These are phyloP conservation scores for Melipona beecheii DNA, from an alignment of 2,888 invertebrate genomes.

Conservation along the genomic window DNA sequence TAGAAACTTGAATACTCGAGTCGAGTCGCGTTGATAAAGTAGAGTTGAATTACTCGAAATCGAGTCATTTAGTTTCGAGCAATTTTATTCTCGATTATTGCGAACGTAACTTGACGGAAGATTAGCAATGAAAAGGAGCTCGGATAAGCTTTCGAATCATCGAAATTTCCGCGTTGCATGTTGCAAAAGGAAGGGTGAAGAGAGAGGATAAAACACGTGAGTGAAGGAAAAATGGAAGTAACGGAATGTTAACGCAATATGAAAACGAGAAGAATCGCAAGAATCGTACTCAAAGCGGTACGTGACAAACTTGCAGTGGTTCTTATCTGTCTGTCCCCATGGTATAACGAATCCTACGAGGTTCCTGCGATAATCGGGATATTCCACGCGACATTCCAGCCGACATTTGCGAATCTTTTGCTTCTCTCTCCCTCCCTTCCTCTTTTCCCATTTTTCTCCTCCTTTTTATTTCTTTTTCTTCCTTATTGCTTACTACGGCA, in stretches of 20 bases:
- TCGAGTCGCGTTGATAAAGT: too few relatives aligned
- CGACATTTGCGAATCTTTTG: background rate
- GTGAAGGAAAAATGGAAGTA: slow-evolving; percentile 49
- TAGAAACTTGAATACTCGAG: too few relatives aligned
- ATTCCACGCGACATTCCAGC: background rate
- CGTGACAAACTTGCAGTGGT: slow-evolving; percentile 81
- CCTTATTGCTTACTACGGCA: background rate
- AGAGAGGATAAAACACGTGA: slow-evolving; percentile 39
- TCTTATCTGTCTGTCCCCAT: slow-evolving; percentile 79
- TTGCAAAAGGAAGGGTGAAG: slow-evolving; percentile 30
- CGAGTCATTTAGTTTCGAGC: background rate
- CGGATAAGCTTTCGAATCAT: background rate
- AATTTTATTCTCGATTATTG: background rate
- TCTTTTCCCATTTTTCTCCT: background rate
- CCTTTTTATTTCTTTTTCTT: slow-evolving; percentile 13
- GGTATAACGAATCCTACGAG: slow-evolving; percentile 72
- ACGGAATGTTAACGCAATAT: slow-evolving; percentile 27
- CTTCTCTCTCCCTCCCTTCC: background rate
- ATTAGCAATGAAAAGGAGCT: background rate
- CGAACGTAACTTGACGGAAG: too few relatives aligned
- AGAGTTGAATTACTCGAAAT: background rate
- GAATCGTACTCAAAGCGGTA: slow-evolving; percentile 81
- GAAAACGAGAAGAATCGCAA: slow-evolving; percentile 67
- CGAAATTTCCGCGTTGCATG: background rate
- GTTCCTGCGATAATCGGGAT: slow-evolving; percentile 79